Evolutionary conservation across 2,797 vertebrate species (phyloP), one percentile per base, ranked within the genome.

Genomic region (Orestias chungarensis): DNA sequence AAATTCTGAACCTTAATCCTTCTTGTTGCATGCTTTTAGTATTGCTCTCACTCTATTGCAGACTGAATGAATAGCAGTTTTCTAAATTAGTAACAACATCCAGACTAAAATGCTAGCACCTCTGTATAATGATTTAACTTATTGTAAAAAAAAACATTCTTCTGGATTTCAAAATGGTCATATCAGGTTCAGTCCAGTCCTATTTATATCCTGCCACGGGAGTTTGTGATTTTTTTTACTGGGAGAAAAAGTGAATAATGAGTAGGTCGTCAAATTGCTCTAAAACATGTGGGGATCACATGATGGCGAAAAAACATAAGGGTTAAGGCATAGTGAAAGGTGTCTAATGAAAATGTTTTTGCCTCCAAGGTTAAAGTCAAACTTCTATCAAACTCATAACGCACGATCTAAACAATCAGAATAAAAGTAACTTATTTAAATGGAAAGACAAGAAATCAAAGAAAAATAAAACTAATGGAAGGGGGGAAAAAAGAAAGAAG

Each of bases 361-460:
- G 23, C 10, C 8, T 42, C 6, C 68, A 64, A 69, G 15, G 7
- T n/a, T 68, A 40, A 15, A 72, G 35, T 52, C 50, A 50, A 62
- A 23, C 35, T 14, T 23, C 5, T 38, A n/a, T 38, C 11, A 38
- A 15, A 40, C 23, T 31, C 29, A 74, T 68, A 27, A 72, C 73
- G 55, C 35, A 29, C 46, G 66, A 54, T 67, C 12, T 10, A 73
- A 52, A 25, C 65, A 17, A 49, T 78, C 2, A 23, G 31, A 81
- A 73, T 64, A 69, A 49, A 70, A 82, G 25, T 54, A 25, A 69
- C 38, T n/a, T 20, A 59, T 82, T 68, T 70, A 75, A 70, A 84
- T 73, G 38, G 68, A 78, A 80, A 64, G 47, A 74, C 31, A n/a
- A 42, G 40, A 75, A 73, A 23, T 54, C 23, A 5, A 74, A 64